phyloP scores from a whole-genome alignment of 2,888 invertebrate genomes.

The Amphipyra tragopoginis region DNA sequence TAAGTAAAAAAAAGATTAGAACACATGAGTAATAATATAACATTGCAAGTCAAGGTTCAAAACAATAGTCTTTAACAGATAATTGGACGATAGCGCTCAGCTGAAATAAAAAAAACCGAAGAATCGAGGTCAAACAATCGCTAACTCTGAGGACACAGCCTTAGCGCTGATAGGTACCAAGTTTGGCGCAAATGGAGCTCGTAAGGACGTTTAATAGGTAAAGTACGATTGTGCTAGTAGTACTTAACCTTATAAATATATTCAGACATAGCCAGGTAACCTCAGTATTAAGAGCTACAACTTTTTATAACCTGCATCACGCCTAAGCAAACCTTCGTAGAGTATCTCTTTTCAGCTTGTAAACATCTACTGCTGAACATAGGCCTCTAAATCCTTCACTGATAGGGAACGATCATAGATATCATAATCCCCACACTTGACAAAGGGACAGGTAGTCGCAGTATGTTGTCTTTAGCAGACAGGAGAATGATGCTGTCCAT shows the following conservation, averaged over 20 bases:
- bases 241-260: slow-evolving; percentile 11
- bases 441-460: too few relatives aligned
- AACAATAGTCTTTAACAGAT: slow-evolving; percentile 37
- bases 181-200: slow-evolving; percentile 33
- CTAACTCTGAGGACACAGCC: slow-evolving; percentile 25
- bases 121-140: slow-evolving; percentile 25
- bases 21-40: slow-evolving; percentile 24
- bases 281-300: not conserved
- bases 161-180: slow-evolving; percentile 18
- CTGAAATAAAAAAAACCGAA: slow-evolving; percentile 23
- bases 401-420: too few relatives aligned
- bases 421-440: too few relatives aligned
- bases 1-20: not conserved
- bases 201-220: slow-evolving; percentile 26
- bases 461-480: too few relatives aligned
- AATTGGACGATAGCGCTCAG: slow-evolving; percentile 19
- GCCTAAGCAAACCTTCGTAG: too few relatives aligned
- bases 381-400: too few relatives aligned
- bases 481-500: too few relatives aligned
- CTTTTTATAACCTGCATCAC: not conserved
- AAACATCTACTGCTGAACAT: too few relatives aligned
- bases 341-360: too few relatives aligned
- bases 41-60: slow-evolving; percentile 28
- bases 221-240: slow-evolving; percentile 25
- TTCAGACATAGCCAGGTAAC: slow-evolving; percentile 1